Conservation (phyloP, 2,888 invertebrate genomes). For the Pachydiplax longipennis region DNA sequence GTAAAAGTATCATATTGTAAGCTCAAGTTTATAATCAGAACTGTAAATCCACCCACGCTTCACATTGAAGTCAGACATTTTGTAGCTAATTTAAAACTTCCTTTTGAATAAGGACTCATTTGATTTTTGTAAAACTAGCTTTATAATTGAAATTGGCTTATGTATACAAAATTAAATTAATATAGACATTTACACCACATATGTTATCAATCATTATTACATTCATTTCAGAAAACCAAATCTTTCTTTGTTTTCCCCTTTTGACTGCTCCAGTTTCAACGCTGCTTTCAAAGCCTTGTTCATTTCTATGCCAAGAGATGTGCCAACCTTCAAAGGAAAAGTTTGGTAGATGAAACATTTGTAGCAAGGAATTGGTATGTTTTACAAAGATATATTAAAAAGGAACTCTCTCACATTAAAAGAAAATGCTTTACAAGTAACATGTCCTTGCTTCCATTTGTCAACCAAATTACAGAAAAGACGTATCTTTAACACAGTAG, state of each 20-base stretch:
- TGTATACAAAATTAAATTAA: too few relatives aligned
- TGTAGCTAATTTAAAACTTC: neutral
- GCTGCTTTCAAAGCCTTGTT: conserved; percentile 73
- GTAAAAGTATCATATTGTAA: too few relatives aligned
- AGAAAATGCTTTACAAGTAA: too few relatives aligned
- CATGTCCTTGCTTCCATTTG: too few relatives aligned
- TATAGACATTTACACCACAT: too few relatives aligned
- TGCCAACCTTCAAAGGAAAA: conserved; percentile 66
- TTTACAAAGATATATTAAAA: too few relatives aligned
- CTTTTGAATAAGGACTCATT: neutral
- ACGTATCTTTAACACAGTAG: too few relatives aligned
- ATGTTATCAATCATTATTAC: neutral
- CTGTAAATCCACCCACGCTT: neutral
- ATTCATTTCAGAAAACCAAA: conserved; percentile 62
- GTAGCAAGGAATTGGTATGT: too few relatives aligned
- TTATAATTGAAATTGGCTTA: too few relatives aligned
- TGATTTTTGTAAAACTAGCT: neutral
- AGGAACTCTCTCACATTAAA: too few relatives aligned
- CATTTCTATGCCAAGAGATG: conserved; percentile 72
- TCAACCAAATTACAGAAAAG: too few relatives aligned
- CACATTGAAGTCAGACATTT: neutral
- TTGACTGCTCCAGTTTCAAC: conserved; percentile 68
- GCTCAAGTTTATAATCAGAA: too few relatives aligned
- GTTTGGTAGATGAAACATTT: neutral
- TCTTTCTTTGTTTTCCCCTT: conserved; percentile 58